Percentiles rank a stretch among this genome's conserved stretches.
phyloP scores from a whole-genome alignment of 1,140 invertebrate genomes.

The Dreissena rostriformis region DNA sequence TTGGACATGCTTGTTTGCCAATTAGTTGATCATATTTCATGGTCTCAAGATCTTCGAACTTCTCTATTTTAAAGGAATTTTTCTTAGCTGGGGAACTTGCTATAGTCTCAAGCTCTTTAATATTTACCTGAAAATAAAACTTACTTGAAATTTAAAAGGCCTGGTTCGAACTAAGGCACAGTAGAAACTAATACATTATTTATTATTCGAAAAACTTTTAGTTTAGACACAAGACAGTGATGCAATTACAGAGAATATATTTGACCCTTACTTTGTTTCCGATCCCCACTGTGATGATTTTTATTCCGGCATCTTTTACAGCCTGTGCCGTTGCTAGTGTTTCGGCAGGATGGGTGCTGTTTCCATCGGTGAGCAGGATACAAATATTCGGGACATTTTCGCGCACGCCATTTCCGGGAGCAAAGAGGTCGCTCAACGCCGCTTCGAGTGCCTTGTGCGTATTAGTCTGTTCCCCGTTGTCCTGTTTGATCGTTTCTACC shows the following conservation, averaged over 20 bases:
- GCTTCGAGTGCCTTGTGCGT: slow-evolving; percentile 36
- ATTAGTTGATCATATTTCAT: too few species aligned
- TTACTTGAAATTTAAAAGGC: too few species aligned
- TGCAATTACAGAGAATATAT: neutral
- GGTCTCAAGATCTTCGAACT: too few species aligned
- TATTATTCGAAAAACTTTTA: too few species aligned
- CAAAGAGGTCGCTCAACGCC: slow-evolving; percentile 39
- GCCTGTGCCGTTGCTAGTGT: slow-evolving; percentile 49
- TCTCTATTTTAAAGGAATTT: too few species aligned
- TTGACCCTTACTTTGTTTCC: slow-evolving; percentile 47
- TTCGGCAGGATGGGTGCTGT: slow-evolving; percentile 9
- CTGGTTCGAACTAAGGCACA: too few species aligned
- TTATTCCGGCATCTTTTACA: slow-evolving; percentile 36
- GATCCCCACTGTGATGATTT: slow-evolving; percentile 57
- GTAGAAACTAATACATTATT: too few species aligned
- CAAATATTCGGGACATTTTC: slow-evolving; percentile 39
- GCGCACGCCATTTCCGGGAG: slow-evolving; percentile 36
- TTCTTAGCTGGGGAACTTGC: too few species aligned
- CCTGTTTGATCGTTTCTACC: slow-evolving; percentile 48
- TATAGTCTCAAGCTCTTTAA: too few species aligned
- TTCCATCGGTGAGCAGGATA: slow-evolving; percentile 62
- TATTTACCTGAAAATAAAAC: too few species aligned
- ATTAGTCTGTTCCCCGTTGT: slow-evolving; percentile 22
- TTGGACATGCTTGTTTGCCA: too few species aligned
- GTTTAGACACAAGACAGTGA: too few species aligned